These are phyloP conservation scores for Echinarachnius parma DNA, from an alignment of 53 echinoderm and acorn worm genomes.

Conservation along the genomic window DNA sequence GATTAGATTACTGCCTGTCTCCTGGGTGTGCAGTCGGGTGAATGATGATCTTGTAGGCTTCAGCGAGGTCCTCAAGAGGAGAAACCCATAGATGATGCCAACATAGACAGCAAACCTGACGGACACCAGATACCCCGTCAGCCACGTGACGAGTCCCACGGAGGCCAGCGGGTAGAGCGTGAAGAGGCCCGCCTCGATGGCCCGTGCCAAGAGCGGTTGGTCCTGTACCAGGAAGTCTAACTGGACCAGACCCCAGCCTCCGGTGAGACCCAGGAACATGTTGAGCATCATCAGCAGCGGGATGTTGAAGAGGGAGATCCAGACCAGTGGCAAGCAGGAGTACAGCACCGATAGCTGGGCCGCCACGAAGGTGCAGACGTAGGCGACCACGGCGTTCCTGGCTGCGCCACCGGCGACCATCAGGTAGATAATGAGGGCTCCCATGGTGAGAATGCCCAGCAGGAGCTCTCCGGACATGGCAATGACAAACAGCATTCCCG, in stretches of 20 bases:
- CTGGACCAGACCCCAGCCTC: slow-evolving; percentile 68
- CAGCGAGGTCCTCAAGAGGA: slow-evolving; percentile 59
- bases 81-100: slow-evolving; percentile 65
- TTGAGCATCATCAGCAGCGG: slow-evolving; percentile 63
- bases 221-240: slow-evolving; percentile 57
- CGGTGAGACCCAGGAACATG: slow-evolving; percentile 63
- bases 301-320: slow-evolving; percentile 62
- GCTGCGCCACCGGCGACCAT: slow-evolving; percentile 60
- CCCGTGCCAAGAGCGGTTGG: slow-evolving; percentile 55
- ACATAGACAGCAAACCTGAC: slow-evolving; percentile 46
- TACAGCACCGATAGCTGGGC: slow-evolving; percentile 71
- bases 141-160: slow-evolving; percentile 49
- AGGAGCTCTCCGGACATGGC: slow-evolving; percentile 69
- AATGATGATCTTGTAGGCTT: slow-evolving; percentile 71
- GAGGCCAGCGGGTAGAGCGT: slow-evolving; percentile 63
- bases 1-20: slow-evolving; percentile 22
- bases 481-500: slow-evolving; percentile 60
- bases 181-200: slow-evolving; percentile 64
- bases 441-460: slow-evolving; percentile 54
- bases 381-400: slow-evolving; percentile 60
- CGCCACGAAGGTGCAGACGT: slow-evolving; percentile 65
- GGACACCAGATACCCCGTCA: slow-evolving; percentile 47
- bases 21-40: slow-evolving; percentile 29
- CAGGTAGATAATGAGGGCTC: slow-evolving; percentile 62
- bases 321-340: slow-evolving; percentile 72